Evolutionary conservation across 2,113 vertebrate genomes (phyloP).

Genomic region (Muntiacus muntjak): DNA sequence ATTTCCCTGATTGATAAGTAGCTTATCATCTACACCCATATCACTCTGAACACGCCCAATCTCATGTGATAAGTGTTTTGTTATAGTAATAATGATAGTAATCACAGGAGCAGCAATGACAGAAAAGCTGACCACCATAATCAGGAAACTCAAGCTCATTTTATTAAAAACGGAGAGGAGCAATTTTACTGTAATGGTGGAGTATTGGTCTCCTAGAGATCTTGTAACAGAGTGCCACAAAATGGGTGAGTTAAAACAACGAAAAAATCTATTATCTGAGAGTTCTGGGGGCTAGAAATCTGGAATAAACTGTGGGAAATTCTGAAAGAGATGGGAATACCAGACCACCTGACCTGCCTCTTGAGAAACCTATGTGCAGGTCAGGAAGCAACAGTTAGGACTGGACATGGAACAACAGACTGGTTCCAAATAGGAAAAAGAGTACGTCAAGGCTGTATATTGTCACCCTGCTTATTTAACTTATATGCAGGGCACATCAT

Average conservation of each 20-base stretch:
- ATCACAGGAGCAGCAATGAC: not conserved
- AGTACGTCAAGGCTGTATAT: too few relatives aligned
- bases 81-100: not conserved
- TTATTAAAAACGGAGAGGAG: not conserved
- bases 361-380: too few relatives aligned
- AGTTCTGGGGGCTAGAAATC: not conserved
- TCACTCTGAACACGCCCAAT: accelerated
- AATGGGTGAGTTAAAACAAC: accelerated
- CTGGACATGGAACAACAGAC: too few relatives aligned
- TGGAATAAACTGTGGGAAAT: not conserved
- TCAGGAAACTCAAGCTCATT: not conserved
- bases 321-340: too few relatives aligned
- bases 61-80: not conserved
- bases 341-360: too few relatives aligned
- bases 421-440: too few relatives aligned
- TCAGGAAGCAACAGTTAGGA: too few relatives aligned
- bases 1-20: not conserved
- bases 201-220: not conserved
- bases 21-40: not conserved
- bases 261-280: accelerated
- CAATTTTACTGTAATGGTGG: not conserved
- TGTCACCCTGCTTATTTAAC: too few relatives aligned
- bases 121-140: not conserved
- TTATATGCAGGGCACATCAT: too few relatives aligned
- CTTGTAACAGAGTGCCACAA: too few relatives aligned